Percentiles rank a stretch among this genome's conserved stretches.
phyloP scores from a whole-genome alignment of 2,888 invertebrate genomes.

The Nomada lathburiana region DNA sequence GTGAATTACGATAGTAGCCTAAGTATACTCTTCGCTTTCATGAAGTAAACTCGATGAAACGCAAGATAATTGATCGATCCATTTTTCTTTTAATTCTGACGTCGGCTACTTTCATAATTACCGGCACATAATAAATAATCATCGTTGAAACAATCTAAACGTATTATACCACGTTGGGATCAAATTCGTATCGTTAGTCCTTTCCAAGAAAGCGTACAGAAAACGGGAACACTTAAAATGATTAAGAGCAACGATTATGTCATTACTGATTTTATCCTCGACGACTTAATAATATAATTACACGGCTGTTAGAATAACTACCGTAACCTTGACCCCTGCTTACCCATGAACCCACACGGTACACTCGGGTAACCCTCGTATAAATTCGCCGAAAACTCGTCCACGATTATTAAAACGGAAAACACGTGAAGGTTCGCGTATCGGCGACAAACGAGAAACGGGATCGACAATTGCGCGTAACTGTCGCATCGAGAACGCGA shows the following conservation, averaged over 20 bases:
- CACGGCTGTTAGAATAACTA: not conserved
- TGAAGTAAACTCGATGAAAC: no score
- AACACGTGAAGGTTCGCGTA: not conserved
- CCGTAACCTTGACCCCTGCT: not conserved
- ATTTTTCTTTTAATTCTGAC: no score
- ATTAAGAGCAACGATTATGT: not conserved
- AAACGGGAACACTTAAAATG: not conserved
- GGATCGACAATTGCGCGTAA: conserved; percentile 9
- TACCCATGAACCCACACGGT: not conserved
- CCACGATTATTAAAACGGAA: not conserved
- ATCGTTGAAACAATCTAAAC: no score
- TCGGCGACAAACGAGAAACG: not conserved
- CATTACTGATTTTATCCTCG: not conserved
- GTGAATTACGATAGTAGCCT: no score
- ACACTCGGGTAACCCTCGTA: not conserved
- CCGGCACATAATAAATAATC: no score
- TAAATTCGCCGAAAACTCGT: not conserved
- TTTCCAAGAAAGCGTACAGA: no score
- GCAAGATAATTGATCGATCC: no score
- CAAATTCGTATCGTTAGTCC: no score
- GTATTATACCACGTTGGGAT: no score
- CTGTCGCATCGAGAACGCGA: not conserved
- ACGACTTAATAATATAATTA: not conserved
- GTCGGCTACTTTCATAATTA: no score
- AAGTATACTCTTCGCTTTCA: no score